Base-by-base conservation (phyloP, 2,888 invertebrate species). In the Eupithecia exiguata region DNA sequence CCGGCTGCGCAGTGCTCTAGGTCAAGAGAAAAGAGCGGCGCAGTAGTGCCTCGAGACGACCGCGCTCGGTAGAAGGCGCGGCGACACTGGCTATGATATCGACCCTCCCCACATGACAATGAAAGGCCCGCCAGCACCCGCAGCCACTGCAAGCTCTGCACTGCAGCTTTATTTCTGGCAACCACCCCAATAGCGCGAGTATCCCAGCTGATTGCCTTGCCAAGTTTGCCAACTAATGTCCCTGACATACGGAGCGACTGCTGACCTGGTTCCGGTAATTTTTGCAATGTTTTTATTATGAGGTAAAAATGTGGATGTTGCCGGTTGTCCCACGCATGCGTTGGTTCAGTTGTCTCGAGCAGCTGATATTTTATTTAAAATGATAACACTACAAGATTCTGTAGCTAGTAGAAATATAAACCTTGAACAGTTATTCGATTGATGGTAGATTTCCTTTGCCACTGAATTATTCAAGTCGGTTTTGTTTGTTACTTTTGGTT, bases 141-240 rank as follows among this genome's bases (percentile, higher is more conserved):
- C 93, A 92, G 89, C 91, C 86, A 86, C 91, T 93, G 93, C 93
- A 93, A 92, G 92, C 89, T 87, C 84, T 93, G 94, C 94, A 94
- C 89, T 94, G 94, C 94, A 94, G 93, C 91, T 91, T 91, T 93
- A 93, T 92, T 94, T 91, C 92, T 94, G 94, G 93, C 93, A 93
- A 86, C 84, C 87, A 89, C 88, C 88, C 88, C 87, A 82, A 84
- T 84, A 68, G 36, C 63, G 81, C 81, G 79, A 77, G 79, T 84
- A 84, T 84, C 82, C 81, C 81, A 81, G 76, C 72, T 78, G 78
- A 81, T 82, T 83, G 83, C 81, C 81, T 79, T 84, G 85, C 84
- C 82, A 65, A 65, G 36, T 65, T 58, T 58, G 58, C 58, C 58
- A 83, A 81, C 82, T 72, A 79, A 79, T 75, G 74, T 79, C 78